phyloP scores from a whole-genome alignment of 1,140 invertebrate genomes.

The Pissodes strobi region DNA sequence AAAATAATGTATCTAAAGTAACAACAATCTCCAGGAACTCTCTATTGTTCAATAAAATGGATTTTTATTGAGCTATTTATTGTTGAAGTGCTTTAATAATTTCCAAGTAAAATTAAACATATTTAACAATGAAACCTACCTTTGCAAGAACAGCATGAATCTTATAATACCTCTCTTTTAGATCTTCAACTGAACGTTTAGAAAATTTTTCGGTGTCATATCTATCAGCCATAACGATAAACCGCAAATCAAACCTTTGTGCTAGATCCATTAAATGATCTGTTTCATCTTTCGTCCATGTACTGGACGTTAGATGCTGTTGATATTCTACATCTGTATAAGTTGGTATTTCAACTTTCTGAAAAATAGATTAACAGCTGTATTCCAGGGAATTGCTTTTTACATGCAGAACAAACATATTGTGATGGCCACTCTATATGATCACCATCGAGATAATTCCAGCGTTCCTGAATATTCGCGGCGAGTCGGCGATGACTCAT shows the following conservation, averaged over 20 bases:
- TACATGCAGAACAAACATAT: too few relatives aligned
- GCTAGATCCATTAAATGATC: slow-evolving; percentile 95
- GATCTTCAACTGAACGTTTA: slow-evolving; percentile 85
- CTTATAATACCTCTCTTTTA: slow-evolving; percentile 90
- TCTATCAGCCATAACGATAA: slow-evolving; percentile 88
- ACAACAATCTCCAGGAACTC: too few relatives aligned
- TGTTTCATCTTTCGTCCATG: slow-evolving; percentile 92
- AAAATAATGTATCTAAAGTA: too few relatives aligned
- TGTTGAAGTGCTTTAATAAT: too few relatives aligned
- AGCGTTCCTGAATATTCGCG: too few relatives aligned
- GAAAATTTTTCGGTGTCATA: slow-evolving; percentile 80
- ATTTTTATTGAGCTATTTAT: slow-evolving; percentile 54
- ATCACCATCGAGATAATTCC: too few relatives aligned
- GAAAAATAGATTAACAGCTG: slow-evolving; percentile 28
- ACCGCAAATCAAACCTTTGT: slow-evolving; percentile 87
- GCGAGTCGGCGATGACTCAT: too few relatives aligned
- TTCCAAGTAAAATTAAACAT: too few relatives aligned
- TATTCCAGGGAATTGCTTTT: too few relatives aligned
- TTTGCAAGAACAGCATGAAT: slow-evolving; percentile 71
- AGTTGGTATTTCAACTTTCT: slow-evolving; percentile 83
- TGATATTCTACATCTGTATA: slow-evolving; percentile 94
- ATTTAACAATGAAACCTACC: slow-evolving; percentile 49
- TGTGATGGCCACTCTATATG: too few relatives aligned
- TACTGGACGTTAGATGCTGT: slow-evolving; percentile 80
- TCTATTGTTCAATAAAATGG: too few relatives aligned